Evolutionary conservation across 2,113 vertebrate species (phyloP).

Genomic region (Lophochroa leadbeateri): DNA sequence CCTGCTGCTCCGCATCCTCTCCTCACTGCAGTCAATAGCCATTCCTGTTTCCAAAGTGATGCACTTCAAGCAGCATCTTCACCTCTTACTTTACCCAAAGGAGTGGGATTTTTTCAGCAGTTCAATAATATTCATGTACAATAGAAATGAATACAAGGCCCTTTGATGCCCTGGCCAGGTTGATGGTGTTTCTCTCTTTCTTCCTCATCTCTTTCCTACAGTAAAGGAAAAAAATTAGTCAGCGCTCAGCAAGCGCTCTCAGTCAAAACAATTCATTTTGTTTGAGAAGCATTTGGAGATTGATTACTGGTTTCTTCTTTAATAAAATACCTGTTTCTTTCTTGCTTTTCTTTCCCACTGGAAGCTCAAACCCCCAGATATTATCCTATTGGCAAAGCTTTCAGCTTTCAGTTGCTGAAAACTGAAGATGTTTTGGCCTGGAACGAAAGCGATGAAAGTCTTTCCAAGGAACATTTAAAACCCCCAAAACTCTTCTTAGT

Average conservation of each 20-base stretch:
- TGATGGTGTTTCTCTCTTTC: background rate
- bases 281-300: background rate
- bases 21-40: background rate
- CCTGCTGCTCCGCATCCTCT: fast-evolving
- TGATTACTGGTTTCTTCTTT: background rate
- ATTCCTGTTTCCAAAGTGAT: background rate
- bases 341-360: background rate
- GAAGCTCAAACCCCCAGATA: background rate
- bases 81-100: background rate
- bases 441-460: background rate
- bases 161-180: background rate
- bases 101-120: background rate
- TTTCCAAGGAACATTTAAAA: slow-evolving; percentile 14
- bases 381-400: background rate
- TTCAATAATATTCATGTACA: background rate
- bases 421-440: background rate
- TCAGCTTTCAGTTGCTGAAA: background rate
- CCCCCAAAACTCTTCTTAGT: background rate
- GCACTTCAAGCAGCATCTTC: background rate
- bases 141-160: background rate
- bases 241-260: background rate
- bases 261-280: background rate
- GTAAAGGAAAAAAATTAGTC: background rate
- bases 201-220: background rate
- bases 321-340: background rate